Evolutionary conservation across 1,140 invertebrate species (phyloP).

Genomic region (Pseudomyrmex sp.): DNA sequence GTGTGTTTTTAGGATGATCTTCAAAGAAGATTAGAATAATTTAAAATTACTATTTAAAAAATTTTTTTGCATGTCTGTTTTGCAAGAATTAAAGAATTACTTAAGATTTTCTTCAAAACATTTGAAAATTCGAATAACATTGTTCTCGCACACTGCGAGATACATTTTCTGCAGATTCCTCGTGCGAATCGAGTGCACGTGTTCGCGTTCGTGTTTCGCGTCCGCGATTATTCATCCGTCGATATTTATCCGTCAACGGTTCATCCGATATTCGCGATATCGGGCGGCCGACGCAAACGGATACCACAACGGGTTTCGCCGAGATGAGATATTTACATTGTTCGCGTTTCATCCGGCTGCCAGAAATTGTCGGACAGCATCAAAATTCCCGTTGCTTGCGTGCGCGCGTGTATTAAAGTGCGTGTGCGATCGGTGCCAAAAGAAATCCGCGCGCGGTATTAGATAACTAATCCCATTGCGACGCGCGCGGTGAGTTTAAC

Average conservation of each 20-base stretch:
- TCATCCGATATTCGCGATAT: too few species aligned
- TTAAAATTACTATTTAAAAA: too few species aligned
- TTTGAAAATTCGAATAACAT: too few species aligned
- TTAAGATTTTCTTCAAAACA: too few species aligned
- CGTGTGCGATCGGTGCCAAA: slow-evolving; percentile 58
- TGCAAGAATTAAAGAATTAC: too few species aligned
- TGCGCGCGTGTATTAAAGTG: slow-evolving; percentile 1
- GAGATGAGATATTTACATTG: slow-evolving; percentile 29
- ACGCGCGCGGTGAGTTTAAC: slow-evolving; percentile 62
- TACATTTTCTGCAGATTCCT: too few species aligned
- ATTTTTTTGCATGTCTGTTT: too few species aligned
- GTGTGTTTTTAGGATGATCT: not conserved
- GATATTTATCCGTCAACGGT: not conserved
- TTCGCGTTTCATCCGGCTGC: slow-evolving; percentile 46
- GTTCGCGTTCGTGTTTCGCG: too few species aligned
- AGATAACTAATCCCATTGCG: slow-evolving; percentile 62
- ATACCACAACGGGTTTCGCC: not conserved
- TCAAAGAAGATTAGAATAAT: too few species aligned
- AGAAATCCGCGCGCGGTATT: slow-evolving; percentile 65
- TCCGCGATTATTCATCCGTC: not conserved
- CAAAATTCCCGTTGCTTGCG: slow-evolving; percentile 47
- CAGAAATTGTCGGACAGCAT: slow-evolving; percentile 61
- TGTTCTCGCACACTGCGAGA: too few species aligned
- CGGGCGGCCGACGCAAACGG: too few species aligned
- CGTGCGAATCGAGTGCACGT: too few species aligned